Conservation (phyloP, 2,113 vertebrate genomes). For the Thomomys bottae region DNA sequence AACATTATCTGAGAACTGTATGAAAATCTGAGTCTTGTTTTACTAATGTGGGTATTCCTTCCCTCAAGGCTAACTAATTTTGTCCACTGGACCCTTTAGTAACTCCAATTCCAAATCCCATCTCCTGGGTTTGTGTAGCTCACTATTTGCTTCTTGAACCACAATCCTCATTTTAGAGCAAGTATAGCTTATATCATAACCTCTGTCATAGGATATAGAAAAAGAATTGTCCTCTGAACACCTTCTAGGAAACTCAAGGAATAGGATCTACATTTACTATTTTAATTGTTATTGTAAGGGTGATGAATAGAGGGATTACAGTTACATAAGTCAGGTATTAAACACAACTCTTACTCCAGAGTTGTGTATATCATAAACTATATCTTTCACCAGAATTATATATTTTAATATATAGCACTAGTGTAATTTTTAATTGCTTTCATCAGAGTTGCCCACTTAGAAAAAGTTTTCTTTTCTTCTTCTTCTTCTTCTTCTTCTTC, state of each 20-base stretch:
- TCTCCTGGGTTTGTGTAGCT: background rate
- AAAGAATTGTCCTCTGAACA: background rate
- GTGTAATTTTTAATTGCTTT: conserved; percentile 3
- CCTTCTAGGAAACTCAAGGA: conserved; percentile 12
- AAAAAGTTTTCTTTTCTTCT: background rate
- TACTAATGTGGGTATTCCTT: background rate
- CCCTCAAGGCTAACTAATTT: background rate
- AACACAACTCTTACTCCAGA: background rate
- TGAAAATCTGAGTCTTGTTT: conserved; percentile 6
- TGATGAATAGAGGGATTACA: background rate
- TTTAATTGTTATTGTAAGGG: background rate
- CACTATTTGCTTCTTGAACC: background rate
- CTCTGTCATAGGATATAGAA: background rate
- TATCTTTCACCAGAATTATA: no score
- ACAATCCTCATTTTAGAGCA: background rate
- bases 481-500: no score
- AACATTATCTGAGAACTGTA: background rate
- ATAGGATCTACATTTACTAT: background rate
- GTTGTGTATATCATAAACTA: no score
- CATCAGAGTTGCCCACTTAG: background rate
- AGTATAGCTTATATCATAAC: background rate
- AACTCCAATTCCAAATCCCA: background rate
- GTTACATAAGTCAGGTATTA: no score
- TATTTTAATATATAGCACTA: no score
- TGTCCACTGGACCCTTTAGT: conserved; percentile 1